Conservation (phyloP, 2,797 vertebrate genomes). For the Aeoliscus strigatus region DNA sequence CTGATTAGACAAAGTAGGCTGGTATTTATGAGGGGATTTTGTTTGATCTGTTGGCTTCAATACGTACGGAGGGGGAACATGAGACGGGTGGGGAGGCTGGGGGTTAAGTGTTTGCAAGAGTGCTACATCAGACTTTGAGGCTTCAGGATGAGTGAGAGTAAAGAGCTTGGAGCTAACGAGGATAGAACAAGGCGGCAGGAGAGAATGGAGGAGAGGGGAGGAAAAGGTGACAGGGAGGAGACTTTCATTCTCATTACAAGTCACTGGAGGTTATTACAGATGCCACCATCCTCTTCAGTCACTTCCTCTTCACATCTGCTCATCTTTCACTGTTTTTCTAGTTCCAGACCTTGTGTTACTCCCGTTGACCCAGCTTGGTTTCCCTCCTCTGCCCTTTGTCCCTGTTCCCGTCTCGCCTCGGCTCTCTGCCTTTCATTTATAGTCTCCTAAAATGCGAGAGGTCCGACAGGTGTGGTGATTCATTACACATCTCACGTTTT, state of each 20-base stretch:
- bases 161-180: background rate
- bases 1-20: constrained; percentile 65
- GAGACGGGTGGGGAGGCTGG: background rate
- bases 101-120: constrained; percentile 8
- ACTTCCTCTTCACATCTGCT: constrained; percentile 20
- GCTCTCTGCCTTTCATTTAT: constrained; percentile 4
- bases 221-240: constrained; percentile 4
- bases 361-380: constrained; percentile 12
- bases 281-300: constrained; percentile 18
- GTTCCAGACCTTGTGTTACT: constrained; percentile 10
- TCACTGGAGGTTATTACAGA: constrained; percentile 37
- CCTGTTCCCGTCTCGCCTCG: too few relatives aligned
- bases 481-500: constrained; percentile 32
- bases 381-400: background rate
- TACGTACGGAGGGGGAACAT: constrained; percentile 24
- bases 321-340: constrained; percentile 19
- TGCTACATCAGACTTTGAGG: background rate
- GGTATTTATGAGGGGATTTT: constrained; percentile 53
- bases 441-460: too few relatives aligned
- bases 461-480: too few relatives aligned
- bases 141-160: constrained; percentile 1
- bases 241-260: too few relatives aligned
- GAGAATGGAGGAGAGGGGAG: constrained; percentile 1
- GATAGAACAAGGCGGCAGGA: background rate
- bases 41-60: constrained; percentile 60